Evolutionary conservation across 2,888 invertebrate genomes (phyloP).

Genomic region (Actias luna): DNA sequence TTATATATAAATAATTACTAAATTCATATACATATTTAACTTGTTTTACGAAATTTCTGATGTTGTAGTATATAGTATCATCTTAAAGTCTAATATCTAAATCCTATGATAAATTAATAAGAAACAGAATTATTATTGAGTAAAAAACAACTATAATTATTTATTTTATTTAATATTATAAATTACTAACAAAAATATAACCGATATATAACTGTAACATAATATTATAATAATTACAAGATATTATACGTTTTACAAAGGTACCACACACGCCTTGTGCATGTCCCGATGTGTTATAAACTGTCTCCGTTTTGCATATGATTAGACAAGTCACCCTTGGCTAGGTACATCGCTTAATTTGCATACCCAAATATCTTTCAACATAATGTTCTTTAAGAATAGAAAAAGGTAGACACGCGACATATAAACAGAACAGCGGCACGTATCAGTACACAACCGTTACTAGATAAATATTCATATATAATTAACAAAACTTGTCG

Average conservation of each 20-base stretch:
- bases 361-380: conserved; percentile 19
- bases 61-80: neutral
- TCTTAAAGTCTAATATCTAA: neutral
- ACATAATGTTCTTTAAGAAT: conserved; percentile 5
- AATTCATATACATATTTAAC: too few relatives aligned
- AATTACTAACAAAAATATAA: neutral
- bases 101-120: neutral
- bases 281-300: conserved; percentile 12
- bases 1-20: too few relatives aligned
- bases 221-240: neutral
- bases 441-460: conserved; percentile 23
- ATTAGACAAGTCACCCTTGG: conserved; percentile 24
- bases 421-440: conserved; percentile 20
- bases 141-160: too few relatives aligned
- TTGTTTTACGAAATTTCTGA: neutral
- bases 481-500: neutral
- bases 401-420: conserved; percentile 15
- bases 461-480: conserved; percentile 16
- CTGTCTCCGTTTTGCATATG: conserved; percentile 24
- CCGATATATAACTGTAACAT: neutral
- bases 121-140: too few relatives aligned
- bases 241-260: neutral
- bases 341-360: conserved; percentile 17
- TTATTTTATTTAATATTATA: too few relatives aligned
- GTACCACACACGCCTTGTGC: conserved; percentile 10